These are phyloP conservation scores for Magallana nippona DNA, from an alignment of 2,888 invertebrate species.

Conservation along the genomic window DNA sequence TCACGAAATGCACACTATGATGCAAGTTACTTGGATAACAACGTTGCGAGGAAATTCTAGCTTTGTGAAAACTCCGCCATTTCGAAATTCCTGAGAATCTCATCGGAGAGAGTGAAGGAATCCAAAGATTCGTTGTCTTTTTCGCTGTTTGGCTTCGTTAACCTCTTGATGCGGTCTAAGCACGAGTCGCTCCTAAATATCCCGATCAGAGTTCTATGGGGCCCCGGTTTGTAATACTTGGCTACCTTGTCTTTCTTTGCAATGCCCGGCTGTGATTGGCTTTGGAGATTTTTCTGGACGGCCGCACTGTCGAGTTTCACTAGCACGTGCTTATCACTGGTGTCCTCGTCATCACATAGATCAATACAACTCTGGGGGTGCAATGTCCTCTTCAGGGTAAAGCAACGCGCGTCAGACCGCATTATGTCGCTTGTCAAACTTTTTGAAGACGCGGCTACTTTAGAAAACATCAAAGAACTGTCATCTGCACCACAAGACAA, in stretches of 20 bases:
- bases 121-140: constrained; percentile 56
- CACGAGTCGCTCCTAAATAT: constrained; percentile 62
- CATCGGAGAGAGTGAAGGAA: constrained; percentile 60
- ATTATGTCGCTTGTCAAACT: constrained; percentile 21
- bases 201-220: constrained; percentile 55
- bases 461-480: not conserved
- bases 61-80: constrained; percentile 25
- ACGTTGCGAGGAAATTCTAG: not conserved
- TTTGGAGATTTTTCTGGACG: not conserved
- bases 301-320: constrained; percentile 18
- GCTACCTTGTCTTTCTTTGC: constrained; percentile 5
- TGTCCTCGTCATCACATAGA: not conserved
- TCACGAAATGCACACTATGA: not conserved
- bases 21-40: not conserved
- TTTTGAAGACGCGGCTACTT: not conserved
- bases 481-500: constrained; percentile 28
- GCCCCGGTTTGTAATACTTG: constrained; percentile 43
- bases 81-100: constrained; percentile 62
- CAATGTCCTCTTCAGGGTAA: constrained; percentile 9
- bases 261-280: not conserved
- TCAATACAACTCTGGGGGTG: not conserved
- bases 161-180: constrained; percentile 44
- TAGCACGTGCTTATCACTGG: not conserved
- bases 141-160: constrained; percentile 39
- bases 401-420: constrained; percentile 19